Percentiles rank a stretch among this genome's conserved stretches.
These are phyloP conservation scores for Agrilus cyanescens DNA, from an alignment of 2,888 invertebrate species.

Conservation along the genomic window DNA sequence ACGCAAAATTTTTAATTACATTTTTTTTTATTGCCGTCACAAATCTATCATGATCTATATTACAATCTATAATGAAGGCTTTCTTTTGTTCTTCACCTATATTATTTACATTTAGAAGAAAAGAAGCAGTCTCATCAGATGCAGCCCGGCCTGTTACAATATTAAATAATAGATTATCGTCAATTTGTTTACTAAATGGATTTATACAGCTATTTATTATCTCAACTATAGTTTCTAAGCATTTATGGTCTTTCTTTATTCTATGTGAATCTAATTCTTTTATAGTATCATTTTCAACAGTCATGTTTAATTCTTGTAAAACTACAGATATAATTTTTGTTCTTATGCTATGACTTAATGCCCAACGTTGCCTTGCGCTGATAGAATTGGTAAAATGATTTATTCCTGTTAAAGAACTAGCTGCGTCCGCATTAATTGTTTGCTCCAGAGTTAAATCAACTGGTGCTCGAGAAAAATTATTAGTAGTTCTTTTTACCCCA, in stretches of 20 bases:
- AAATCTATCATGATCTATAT: slow-evolving; percentile 14
- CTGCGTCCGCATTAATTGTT: too few relatives aligned
- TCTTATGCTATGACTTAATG: slow-evolving; percentile 22
- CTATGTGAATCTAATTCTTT: slow-evolving; percentile 11
- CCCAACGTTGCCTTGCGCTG: slow-evolving; percentile 23
- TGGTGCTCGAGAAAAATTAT: slow-evolving; percentile 8
- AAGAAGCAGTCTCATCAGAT: slow-evolving; percentile 17
- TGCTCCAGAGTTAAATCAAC: slow-evolving; percentile 12
- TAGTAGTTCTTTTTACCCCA: slow-evolving; percentile 18
- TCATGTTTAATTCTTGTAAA: slow-evolving; percentile 12
- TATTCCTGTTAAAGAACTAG: slow-evolving; percentile 9
- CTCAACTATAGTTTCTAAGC: slow-evolving; percentile 10
- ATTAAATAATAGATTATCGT: slow-evolving; percentile 13
- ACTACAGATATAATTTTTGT: slow-evolving; percentile 19
- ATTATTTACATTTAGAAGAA: slow-evolving; percentile 18
- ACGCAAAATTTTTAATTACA: slow-evolving; percentile 23
- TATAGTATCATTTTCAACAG: slow-evolving; percentile 18
- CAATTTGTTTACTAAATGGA: slow-evolving; percentile 12
- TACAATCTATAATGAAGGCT: too few relatives aligned
- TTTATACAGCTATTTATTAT: slow-evolving; percentile 11
- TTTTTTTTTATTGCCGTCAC: slow-evolving; percentile 19
- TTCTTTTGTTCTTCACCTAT: slow-evolving; percentile 16
- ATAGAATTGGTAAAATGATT: slow-evolving; percentile 18
- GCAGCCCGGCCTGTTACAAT: slow-evolving; percentile 21
- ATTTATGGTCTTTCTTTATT: slow-evolving; percentile 16